Conservation (phyloP, 2,888 invertebrate genomes). For the Onthophagus sagittarius region DNA sequence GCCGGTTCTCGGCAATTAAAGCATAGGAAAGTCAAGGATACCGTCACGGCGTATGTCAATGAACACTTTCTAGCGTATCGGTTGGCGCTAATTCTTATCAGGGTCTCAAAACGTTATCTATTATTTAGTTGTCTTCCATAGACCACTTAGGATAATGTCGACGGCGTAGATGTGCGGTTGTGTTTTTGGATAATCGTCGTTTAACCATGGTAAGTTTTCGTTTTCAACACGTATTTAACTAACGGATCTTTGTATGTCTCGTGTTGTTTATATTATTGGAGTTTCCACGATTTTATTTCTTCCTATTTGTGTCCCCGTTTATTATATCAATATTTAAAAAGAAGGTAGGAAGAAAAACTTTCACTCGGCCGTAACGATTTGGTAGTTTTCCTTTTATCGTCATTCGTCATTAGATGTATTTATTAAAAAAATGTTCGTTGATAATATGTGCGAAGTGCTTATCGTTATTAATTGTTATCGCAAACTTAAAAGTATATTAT, state of each 20-base stretch:
- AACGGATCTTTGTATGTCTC: no score
- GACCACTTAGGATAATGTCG: neutral
- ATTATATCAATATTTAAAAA: neutral
- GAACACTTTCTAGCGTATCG: neutral
- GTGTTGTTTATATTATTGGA: no score
- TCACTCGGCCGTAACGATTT: neutral
- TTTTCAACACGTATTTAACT: neutral
- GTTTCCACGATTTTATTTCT: no score
- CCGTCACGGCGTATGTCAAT: slow-evolving; percentile 22
- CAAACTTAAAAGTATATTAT: neutral
- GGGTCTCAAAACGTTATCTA: slow-evolving; percentile 3
- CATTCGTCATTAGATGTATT: neutral
- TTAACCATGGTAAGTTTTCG: slow-evolving; percentile 6
- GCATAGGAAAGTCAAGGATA: slow-evolving; percentile 43
- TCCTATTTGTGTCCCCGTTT: neutral
- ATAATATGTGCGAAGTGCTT: neutral
- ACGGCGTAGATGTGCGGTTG: neutral
- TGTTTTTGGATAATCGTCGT: slow-evolving; percentile 1
- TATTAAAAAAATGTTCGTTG: neutral
- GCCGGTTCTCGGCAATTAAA: slow-evolving; percentile 31
- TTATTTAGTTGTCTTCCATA: neutral
- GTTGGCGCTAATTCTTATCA: neutral
- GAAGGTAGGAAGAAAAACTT: neutral
- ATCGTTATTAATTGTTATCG: neutral
- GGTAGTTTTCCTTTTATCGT: no score